A percentile compares a stretch with the other conserved stretches of the same genome.
These are phyloP conservation scores for Silurus asotus DNA, from an alignment of 2,113 vertebrate genomes.

Conservation along the genomic window DNA sequence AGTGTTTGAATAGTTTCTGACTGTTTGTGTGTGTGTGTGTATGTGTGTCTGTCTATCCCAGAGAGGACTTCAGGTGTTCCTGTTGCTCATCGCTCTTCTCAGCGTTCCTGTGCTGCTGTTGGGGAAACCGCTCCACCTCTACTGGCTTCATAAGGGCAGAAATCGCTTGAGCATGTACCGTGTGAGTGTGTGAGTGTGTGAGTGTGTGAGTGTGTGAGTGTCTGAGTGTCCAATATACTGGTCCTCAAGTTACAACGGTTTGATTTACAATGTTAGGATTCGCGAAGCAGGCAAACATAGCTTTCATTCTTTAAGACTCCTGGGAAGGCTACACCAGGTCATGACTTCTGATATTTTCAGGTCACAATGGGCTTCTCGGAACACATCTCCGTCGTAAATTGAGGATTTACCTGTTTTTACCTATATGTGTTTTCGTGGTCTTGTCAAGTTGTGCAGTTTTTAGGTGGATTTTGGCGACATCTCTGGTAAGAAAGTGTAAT, in stretches of 20 bases:
- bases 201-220: conserved; percentile 7
- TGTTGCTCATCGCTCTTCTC: conserved; percentile 80
- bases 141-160: conserved; percentile 84
- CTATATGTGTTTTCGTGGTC: no score
- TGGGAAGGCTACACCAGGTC: no score
- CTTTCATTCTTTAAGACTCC: no score
- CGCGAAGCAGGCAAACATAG: no score
- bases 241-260: no score
- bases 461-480: neutral
- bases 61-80: conserved; percentile 81
- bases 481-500: neutral
- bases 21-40: neutral
- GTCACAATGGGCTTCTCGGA: no score
- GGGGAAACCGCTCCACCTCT: conserved; percentile 90
- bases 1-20: neutral
- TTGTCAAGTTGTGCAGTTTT: neutral
- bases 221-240: no score
- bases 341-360: no score
- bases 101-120: conserved; percentile 88
- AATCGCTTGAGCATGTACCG: conserved; percentile 80
- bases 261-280: no score
- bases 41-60: conserved; percentile 57
- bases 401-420: no score
- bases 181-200: conserved; percentile 69
- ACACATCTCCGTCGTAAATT: no score